Base-by-base conservation (phyloP, 1,140 invertebrate species). In the Coelopa frigida region DNA sequence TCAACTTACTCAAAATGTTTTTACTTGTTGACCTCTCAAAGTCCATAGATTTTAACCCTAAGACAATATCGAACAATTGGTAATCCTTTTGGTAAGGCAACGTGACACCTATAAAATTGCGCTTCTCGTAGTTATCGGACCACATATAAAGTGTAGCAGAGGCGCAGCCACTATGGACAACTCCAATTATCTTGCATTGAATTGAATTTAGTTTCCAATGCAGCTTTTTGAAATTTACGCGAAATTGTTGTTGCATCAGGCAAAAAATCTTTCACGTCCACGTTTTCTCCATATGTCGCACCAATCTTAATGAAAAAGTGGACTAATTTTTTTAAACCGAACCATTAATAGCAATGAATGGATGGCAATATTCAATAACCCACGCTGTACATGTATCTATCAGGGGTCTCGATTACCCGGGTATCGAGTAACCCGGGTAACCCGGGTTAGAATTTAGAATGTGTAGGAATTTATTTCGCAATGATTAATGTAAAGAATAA, bases 31-130 rank as follows among this genome's bases (percentile, higher is more conserved):
- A 51, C 8, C 29, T 44, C 24, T 54, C 42, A 21, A 49, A 54
- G 17, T 54, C 44, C 49, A 54, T 51, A 11, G 49, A 54, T 36
- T 54, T 54, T 31, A 48, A 43, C n/a, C 46, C 49, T 8, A 54
- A 18, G 7, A 51, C 29, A 3, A 54, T 32, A 21, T 54, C 43
- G n/a, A 22, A 17, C 10, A 54, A 40, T 24, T 43, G 17, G 11
- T 4, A 27, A 27, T 46, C 20, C 11, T 29, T 38, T 10, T 21
- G 5, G 26, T 51, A 54, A 21, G 48, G 49, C 4, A 54, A 39
- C 29, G 52, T 54, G 1, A 51, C 49, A 1, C 52, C 52, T 15
- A 51, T 32, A 26, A 53, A 48, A 22, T 54, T 51, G 10, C 52
- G 20, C 10, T 49, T 22, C 1, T 48, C 37, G 36, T 48, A 54